These are phyloP conservation scores for Drosophila tropicalis DNA, from an alignment of 1,140 invertebrate genomes.

Conservation along the genomic window DNA sequence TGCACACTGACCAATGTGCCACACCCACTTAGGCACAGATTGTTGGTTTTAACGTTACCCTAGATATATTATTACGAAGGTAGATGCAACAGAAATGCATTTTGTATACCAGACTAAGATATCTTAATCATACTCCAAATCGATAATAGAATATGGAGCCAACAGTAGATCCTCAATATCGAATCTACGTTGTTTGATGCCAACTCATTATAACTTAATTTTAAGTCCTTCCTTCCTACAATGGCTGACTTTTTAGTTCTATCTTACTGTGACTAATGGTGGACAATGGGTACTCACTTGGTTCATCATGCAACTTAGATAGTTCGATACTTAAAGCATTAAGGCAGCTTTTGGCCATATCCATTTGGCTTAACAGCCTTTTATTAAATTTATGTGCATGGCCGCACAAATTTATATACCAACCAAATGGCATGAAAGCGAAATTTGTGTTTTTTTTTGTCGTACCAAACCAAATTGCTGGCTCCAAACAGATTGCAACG, in stretches of 20 bases:
- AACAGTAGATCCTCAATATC: no score
- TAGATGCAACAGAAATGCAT: constrained; percentile 14
- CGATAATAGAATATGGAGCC: no score
- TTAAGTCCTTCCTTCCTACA: no score
- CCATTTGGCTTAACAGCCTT: constrained; percentile 56
- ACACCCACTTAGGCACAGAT: constrained; percentile 67
- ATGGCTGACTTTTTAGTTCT: no score
- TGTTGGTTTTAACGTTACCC: constrained; percentile 12
- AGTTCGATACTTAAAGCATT: background rate
- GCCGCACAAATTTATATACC: constrained; percentile 30
- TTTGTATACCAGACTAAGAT: no score
- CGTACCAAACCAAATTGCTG: constrained; percentile 67
- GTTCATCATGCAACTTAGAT: background rate
- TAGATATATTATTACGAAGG: background rate
- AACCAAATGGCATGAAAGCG: constrained; percentile 77
- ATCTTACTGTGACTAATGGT: no score
- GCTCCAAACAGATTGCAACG: constrained; percentile 47
- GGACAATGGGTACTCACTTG: background rate
- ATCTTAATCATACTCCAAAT: no score
- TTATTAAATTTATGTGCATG: constrained; percentile 75
- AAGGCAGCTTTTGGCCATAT: constrained; percentile 40
- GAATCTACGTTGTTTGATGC: no score
- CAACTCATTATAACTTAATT: no score
- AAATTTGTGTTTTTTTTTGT: constrained; percentile 30
- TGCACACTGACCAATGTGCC: constrained; percentile 72